phyloP scores from a whole-genome alignment of 2,113 vertebrate species.

The Psettodes erumei region DNA sequence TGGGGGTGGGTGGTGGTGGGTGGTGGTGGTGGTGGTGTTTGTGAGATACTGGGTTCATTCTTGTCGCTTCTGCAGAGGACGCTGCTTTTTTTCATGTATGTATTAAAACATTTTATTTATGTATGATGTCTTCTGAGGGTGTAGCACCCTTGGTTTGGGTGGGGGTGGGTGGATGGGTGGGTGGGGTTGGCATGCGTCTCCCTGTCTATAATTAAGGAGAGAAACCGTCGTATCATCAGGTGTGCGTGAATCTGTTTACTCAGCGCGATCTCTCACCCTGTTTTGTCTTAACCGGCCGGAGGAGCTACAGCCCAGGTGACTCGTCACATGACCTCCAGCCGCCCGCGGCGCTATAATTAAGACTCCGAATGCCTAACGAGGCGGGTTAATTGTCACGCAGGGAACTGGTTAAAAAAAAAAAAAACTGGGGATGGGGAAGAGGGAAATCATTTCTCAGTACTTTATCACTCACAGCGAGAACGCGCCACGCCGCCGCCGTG shows the following conservation, averaged over 20 bases:
- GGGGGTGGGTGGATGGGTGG: background rate
- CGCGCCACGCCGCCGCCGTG: too few species aligned
- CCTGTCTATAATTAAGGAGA: conserved; percentile 20
- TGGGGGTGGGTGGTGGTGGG: too few species aligned
- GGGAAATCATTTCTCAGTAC: conserved; percentile 30
- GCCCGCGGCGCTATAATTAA: conserved; percentile 69
- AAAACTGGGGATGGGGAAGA: conserved; percentile 20
- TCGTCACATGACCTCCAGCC: conserved; percentile 62
- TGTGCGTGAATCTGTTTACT: conserved; percentile 40
- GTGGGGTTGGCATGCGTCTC: background rate
- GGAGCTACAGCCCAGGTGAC: conserved; percentile 48
- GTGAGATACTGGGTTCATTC: background rate
- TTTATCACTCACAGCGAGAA: conserved; percentile 11
- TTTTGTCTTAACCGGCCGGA: conserved; percentile 60
- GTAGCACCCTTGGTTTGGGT: conserved; percentile 18
- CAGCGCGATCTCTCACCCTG: conserved; percentile 24
- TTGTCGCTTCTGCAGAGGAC: too few species aligned
- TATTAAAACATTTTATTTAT: background rate
- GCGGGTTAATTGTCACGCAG: conserved; percentile 65
- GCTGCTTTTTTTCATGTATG: background rate
- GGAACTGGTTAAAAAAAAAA: conserved; percentile 49
- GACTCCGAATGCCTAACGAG: conserved; percentile 69
- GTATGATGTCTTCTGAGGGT: background rate
- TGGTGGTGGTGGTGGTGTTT: too few species aligned
- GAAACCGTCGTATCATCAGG: conserved; percentile 20